Conservation (phyloP, 2,113 vertebrate species). For the Chaetodon auriga region DNA sequence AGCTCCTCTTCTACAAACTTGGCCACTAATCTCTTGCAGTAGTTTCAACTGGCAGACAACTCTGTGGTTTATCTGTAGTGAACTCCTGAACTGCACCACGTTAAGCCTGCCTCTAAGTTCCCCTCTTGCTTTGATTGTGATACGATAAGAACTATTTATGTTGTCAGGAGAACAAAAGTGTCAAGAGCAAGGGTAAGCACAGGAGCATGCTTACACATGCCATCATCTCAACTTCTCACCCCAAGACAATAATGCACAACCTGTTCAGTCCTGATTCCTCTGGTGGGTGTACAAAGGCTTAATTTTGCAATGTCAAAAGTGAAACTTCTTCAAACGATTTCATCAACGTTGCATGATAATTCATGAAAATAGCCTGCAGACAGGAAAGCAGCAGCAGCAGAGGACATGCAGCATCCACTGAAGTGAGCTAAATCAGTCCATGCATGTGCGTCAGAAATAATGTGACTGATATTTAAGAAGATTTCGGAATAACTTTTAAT, state of each 20-base stretch:
- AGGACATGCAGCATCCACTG: slow-evolving; percentile 41
- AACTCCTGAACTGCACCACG: slow-evolving; percentile 62
- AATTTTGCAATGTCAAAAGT: slow-evolving; percentile 46
- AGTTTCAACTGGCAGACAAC: slow-evolving; percentile 15
- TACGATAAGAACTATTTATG: slow-evolving; percentile 68
- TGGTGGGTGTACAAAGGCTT: background rate
- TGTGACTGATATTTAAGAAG: background rate
- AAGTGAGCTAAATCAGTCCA: slow-evolving; percentile 16
- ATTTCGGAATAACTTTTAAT: background rate
- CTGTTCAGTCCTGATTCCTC: slow-evolving; percentile 9
- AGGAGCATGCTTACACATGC: slow-evolving; percentile 65
- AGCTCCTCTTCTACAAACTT: background rate
- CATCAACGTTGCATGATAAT: slow-evolving; percentile 69
- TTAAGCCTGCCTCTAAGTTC: slow-evolving; percentile 43
- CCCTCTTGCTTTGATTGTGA: slow-evolving; percentile 58
- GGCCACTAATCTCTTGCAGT: background rate
- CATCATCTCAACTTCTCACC: slow-evolving; percentile 52
- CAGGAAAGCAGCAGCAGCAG: slow-evolving; percentile 36
- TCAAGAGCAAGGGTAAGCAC: slow-evolving; percentile 45
- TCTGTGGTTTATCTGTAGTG: slow-evolving; percentile 48
- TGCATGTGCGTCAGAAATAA: background rate
- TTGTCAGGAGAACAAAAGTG: slow-evolving; percentile 64
- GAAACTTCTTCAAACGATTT: slow-evolving; percentile 37
- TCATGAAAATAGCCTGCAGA: slow-evolving; percentile 61
- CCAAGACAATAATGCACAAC: slow-evolving; percentile 11